Conservation (phyloP, 2,888 invertebrate species). For the Sialis lutaria region DNA sequence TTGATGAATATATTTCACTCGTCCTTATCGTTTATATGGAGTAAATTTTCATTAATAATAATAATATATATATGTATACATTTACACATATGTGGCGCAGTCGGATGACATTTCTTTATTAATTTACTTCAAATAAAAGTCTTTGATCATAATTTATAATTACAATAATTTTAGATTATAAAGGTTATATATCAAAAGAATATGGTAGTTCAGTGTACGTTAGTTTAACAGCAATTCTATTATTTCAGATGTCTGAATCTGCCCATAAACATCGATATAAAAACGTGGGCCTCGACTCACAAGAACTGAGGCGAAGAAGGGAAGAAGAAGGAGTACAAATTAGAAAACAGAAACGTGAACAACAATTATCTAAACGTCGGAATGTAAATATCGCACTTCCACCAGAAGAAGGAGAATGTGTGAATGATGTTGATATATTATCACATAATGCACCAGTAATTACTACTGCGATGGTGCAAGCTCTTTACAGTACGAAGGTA, state of each 20-base stretch:
- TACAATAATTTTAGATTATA: no score
- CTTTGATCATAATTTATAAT: no score
- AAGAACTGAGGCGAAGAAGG: conserved; percentile 76
- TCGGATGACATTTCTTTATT: no score
- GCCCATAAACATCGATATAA: conserved; percentile 84
- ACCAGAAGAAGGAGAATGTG: conserved; percentile 17
- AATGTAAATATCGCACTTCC: conserved; percentile 45
- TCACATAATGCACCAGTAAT: conserved; percentile 28
- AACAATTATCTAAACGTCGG: conserved; percentile 80
- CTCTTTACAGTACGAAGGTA: conserved; percentile 57
- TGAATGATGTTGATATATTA: background rate
- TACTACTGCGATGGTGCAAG: conserved; percentile 69
- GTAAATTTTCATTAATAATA: no score
- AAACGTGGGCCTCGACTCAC: conserved; percentile 80
- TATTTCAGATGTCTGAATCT: conserved; percentile 57
- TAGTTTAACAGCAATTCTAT: background rate
- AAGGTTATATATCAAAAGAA: no score
- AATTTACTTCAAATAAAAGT: no score
- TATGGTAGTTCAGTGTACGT: no score
- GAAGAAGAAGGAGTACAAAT: conserved; percentile 95
- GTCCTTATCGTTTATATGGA: no score
- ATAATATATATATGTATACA: no score
- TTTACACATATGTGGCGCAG: no score
- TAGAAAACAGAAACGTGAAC: conserved; percentile 88
- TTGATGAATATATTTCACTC: no score